Conservation (phyloP, 2,797 vertebrate genomes). For the Rhabdophis nuchalis region DNA sequence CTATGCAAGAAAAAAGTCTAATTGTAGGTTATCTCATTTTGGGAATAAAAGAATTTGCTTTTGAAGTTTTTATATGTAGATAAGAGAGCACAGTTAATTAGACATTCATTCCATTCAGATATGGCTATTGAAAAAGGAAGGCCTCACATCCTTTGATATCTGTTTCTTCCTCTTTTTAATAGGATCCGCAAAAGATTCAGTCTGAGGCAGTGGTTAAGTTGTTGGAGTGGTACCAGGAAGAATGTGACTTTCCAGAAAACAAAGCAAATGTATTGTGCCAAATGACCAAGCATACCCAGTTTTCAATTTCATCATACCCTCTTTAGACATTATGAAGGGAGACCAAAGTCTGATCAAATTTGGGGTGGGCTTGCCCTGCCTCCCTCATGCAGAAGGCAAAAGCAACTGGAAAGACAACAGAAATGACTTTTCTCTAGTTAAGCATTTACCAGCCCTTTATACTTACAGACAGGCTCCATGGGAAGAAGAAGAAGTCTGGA, state of each 20-base stretch:
- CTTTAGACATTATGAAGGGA: background rate
- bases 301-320: background rate
- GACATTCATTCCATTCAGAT: background rate
- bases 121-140: background rate
- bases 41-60: background rate
- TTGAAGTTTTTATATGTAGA: background rate
- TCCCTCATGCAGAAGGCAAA: background rate
- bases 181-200: background rate
- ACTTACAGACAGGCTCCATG: background rate
- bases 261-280: background rate
- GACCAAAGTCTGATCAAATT: background rate
- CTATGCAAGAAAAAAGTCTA: background rate
- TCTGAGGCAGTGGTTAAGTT: background rate
- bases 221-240: background rate
- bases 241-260: background rate
- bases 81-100: background rate
- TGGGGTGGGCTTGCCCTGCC: background rate
- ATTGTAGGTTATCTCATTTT: background rate
- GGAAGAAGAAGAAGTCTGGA: background rate
- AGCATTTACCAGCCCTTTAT: background rate
- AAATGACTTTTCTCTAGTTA: background rate
- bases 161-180: background rate
- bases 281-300: background rate
- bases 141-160: background rate
- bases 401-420: background rate